Conservation (phyloP, 1,140 invertebrate genomes). For the Hermatobates lingyangjiaoensis region DNA sequence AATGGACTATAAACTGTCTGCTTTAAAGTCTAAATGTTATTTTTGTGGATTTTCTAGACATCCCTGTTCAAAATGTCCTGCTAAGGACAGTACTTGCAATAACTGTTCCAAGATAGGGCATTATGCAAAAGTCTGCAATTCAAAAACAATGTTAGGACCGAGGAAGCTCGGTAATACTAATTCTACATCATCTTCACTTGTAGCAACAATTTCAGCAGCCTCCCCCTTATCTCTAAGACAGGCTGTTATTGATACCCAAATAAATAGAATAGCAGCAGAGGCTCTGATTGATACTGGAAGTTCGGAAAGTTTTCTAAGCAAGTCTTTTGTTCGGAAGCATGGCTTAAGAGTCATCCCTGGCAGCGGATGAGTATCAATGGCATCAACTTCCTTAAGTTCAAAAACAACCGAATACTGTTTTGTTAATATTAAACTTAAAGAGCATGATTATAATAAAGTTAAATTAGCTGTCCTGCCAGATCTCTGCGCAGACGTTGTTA, state of each 20-base stretch:
- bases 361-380: constrained; percentile 8
- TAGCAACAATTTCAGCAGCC: background rate
- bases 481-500: constrained; percentile 4
- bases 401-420: background rate
- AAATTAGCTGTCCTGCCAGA: constrained; percentile 3
- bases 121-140: background rate
- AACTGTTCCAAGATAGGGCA: background rate
- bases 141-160: background rate
- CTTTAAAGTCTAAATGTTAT: too few species aligned
- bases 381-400: constrained; percentile 4
- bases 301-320: constrained; percentile 2
- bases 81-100: background rate
- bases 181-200: background rate
- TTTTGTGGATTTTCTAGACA: background rate
- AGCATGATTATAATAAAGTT: constrained; percentile 1
- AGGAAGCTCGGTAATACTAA: background rate
- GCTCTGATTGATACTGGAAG: constrained; percentile 8
- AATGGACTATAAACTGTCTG: too few species aligned
- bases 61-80: constrained; percentile 1
- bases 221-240: background rate
- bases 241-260: background rate
- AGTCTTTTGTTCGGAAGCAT: background rate
- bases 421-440: constrained; percentile 2
- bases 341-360: background rate
- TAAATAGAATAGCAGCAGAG: constrained; percentile 4